Evolutionary conservation across 2,113 vertebrate genomes (phyloP).

Genomic region (Poecilia latipinna): DNA sequence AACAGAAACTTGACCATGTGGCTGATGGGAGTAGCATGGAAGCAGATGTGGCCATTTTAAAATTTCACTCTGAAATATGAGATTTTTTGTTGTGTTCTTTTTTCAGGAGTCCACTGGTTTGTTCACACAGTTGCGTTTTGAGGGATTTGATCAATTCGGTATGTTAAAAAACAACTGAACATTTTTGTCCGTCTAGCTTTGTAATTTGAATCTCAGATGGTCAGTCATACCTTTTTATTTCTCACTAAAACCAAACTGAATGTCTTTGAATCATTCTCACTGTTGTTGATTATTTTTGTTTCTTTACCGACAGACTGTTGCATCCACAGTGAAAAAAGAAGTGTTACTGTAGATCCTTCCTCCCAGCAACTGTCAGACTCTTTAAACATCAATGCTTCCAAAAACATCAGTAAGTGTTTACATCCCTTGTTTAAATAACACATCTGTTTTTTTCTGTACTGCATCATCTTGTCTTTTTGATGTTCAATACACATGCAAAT

Average conservation of each 20-base stretch:
- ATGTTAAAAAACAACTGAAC: background rate
- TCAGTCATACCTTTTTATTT: background rate
- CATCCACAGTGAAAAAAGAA: too few species aligned
- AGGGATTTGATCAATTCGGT: background rate
- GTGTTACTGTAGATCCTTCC: too few species aligned
- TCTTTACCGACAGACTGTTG: too few species aligned
- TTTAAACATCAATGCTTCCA: too few species aligned
- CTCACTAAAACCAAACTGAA: slow-evolving; percentile 7
- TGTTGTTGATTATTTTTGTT: slow-evolving; percentile 9
- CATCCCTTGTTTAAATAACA: too few species aligned
- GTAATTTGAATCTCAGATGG: background rate
- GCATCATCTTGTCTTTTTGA: too few species aligned
- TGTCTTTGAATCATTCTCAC: slow-evolving; percentile 1
- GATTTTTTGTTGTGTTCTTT: background rate
- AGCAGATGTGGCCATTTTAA: slow-evolving; percentile 40
- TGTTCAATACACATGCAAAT: too few species aligned
- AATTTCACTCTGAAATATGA: slow-evolving; percentile 21
- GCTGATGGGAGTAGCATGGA: slow-evolving; percentile 21
- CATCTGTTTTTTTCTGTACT: too few species aligned
- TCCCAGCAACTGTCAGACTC: too few species aligned
- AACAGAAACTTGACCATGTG: slow-evolving; percentile 50
- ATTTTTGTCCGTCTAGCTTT: background rate
- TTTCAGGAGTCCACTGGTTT: background rate
- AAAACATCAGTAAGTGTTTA: too few species aligned
- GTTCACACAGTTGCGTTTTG: background rate